Base-by-base conservation (phyloP, 1,140 invertebrate genomes). In the Cyphomyrmex costatus region DNA sequence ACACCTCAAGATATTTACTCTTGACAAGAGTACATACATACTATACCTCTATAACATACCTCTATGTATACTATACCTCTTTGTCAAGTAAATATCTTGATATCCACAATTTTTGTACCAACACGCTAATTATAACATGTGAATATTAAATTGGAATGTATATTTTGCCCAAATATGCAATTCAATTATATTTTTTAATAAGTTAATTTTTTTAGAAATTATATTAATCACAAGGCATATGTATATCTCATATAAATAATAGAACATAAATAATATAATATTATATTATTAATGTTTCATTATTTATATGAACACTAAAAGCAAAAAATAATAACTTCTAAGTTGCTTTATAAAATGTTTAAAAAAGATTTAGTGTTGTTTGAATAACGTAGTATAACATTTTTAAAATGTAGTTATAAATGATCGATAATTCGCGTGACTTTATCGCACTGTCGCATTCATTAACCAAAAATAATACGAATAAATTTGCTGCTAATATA, bases 401-500 rank as follows among this genome's bases (percentile, higher is more conserved):
- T 68, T 79, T 68, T 58, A 21, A 24, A 70, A 56, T 0, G 10
- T n/a, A 58, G 16, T 33, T 21, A 42, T 68, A 68, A 65, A 70
- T 10, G n/a, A 56, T 10, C n/a, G 5, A 36, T 7, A 60, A 82
- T 71, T 56, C 19, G 12, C 27, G 16, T 80, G 24, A 82, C 14
- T 71, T 68, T 73, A 19, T 73, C 19, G 19, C 1, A 24, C 10
- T 33, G 6, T 42, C 19, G 24, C 6, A 6, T 36, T 83, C 36
- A n/a, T 83, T 73, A 73, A 73, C 73, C 24, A 24, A 42, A 71
- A 53, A 60, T 16, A 83, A 42, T 73, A 10, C 19, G 24, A 76
- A 63, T 77, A 74, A 76, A 61, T 83, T 85, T 51, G 6, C 49
- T 66, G 65, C 5, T 42, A 36, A 70, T 77, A 56, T 49, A 61